These are phyloP conservation scores for Hyaena hyaena DNA, from an alignment of 2,113 vertebrate species.

Conservation along the genomic window DNA sequence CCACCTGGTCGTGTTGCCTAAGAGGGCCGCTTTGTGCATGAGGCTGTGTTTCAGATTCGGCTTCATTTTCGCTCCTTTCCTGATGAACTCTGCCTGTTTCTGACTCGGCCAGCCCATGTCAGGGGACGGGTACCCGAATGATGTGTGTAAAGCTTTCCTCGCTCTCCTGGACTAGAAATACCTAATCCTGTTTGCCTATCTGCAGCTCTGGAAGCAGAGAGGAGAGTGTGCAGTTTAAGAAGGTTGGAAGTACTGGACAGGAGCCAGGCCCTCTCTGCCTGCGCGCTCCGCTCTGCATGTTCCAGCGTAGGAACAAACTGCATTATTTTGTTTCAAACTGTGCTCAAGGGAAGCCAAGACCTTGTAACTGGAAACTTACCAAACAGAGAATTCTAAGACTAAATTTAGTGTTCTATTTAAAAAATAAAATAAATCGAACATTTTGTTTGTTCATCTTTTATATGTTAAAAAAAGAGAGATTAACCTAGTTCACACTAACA, in stretches of 20 bases:
- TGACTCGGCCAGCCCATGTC: not conserved
- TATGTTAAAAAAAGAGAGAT: slow-evolving; percentile 69
- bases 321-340: slow-evolving; percentile 89
- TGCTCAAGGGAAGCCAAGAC: slow-evolving; percentile 87
- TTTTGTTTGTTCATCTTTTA: slow-evolving; percentile 80
- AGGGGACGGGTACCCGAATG: not conserved
- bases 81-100: not conserved
- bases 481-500: slow-evolving; percentile 73
- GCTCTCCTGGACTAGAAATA: slow-evolving; percentile 62
- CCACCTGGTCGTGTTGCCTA: slow-evolving; percentile 36
- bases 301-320: slow-evolving; percentile 87
- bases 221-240: slow-evolving; percentile 81
- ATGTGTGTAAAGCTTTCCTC: slow-evolving; percentile 62
- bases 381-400: slow-evolving; percentile 81
- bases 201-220: slow-evolving; percentile 70
- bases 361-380: slow-evolving; percentile 87
- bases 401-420: slow-evolving; percentile 81
- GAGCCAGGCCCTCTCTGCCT: slow-evolving; percentile 84
- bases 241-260: slow-evolving; percentile 82
- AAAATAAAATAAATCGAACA: slow-evolving; percentile 79
- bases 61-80: slow-evolving; percentile 37
- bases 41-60: not conserved
- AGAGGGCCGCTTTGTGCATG: not conserved
- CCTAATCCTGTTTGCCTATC: slow-evolving; percentile 77
- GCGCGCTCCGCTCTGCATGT: slow-evolving; percentile 84